phyloP scores from a whole-genome alignment of 2,797 vertebrate species.

The Anableps anableps region DNA sequence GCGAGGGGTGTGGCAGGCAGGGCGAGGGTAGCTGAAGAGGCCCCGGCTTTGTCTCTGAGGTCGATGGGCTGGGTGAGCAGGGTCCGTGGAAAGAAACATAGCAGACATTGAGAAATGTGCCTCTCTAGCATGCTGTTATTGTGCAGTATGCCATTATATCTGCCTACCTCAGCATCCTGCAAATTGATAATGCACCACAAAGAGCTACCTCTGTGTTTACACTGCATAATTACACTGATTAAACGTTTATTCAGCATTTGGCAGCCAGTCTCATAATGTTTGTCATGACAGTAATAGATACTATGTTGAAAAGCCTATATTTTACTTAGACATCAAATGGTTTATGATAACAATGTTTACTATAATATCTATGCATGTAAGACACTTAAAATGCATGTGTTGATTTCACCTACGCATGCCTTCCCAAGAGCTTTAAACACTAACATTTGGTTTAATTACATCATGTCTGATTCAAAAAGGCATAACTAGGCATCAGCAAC shows the following conservation, averaged over 20 bases:
- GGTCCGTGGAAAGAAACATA: conserved; percentile 9
- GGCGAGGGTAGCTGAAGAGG: conserved; percentile 47
- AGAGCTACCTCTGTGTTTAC: conserved; percentile 15
- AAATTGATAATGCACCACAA: conserved; percentile 14
- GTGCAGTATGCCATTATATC: conserved; percentile 13
- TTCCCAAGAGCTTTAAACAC: background rate
- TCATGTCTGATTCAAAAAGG: background rate
- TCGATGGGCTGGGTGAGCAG: conserved; percentile 23
- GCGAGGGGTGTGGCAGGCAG: conserved; percentile 10
- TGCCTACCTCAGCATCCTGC: conserved; percentile 9
- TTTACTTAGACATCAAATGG: background rate
- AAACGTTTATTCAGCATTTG: conserved; percentile 20
- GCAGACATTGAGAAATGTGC: conserved; percentile 36
- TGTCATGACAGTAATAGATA: conserved; percentile 14
- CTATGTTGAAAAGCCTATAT: conserved; percentile 1
- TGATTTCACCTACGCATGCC: background rate
- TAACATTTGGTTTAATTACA: conserved; percentile 1
- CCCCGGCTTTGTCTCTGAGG: conserved; percentile 73
- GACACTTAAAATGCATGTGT: background rate
- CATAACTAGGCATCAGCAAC: background rate
- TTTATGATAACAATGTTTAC: background rate
- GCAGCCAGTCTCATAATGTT: conserved; percentile 8
- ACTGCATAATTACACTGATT: conserved; percentile 22
- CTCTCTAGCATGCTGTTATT: conserved; percentile 51
- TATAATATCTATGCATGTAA: background rate